Evolutionary conservation across 2,113 vertebrate species (phyloP), one percentile per base, ranked within the genome.

Genomic region (Tor tambroides): DNA sequence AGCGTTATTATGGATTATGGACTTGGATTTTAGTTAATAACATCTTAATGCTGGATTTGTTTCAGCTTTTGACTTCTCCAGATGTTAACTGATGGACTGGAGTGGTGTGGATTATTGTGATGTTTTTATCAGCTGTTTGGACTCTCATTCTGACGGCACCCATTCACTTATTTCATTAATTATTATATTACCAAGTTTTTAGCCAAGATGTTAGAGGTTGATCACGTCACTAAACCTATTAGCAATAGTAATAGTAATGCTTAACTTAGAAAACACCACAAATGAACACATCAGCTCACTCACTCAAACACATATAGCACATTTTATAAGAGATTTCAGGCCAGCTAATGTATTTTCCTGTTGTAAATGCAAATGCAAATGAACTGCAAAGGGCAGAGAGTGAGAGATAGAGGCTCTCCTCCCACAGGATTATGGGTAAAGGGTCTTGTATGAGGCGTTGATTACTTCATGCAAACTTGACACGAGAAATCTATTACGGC

Each of bases 331-430:
- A 71, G 28, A 85, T 67, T 41, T 85, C 30, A n/a, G 35, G 26
- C 8, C 19, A 69, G 59, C 12, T 69, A 74, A 56, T 78, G 21
- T 76, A 69, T 46, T 28, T 71, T 75, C 56, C 41, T 63, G 7
- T n/a, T 61, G 21, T 76, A 61, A 23, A 28, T 28, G 23, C 56
- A 67, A 81, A 85, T 85, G 54, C 83, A 88, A 81, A 85, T 85
- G 67, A 28, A 71, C 38, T 59, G 61, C 14, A 4, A 51, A 51
- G 15, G 4, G 4, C 15, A 61, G 56, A 77, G 12, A 46, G 46
- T 79, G 56, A 51, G 12, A 67, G 15, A 63, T 14, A 75, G 23
- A 61, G 10, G 32, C 15, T 28, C 79, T 71, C n/a, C 30, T 80
- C 56, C 10, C n/a, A 46, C 3, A 35, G 67, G 77, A 65, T 76